phyloP scores from a whole-genome alignment of 2,797 vertebrate genomes.

The Eulemur coronatus region DNA sequence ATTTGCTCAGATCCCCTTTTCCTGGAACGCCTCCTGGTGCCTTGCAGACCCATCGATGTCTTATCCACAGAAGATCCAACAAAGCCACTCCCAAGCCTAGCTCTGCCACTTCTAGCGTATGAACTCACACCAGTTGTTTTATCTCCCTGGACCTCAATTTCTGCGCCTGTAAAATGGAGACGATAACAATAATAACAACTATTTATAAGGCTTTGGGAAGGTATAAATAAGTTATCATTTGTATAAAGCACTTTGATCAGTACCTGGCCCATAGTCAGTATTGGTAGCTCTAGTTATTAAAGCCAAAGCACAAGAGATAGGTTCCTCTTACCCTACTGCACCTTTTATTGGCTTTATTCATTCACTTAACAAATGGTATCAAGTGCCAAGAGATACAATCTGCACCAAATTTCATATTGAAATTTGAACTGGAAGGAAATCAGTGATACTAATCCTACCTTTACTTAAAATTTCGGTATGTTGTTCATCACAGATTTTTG shows the following conservation, averaged over 20 bases:
- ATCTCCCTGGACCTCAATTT: background rate
- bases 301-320: background rate
- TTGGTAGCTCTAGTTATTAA: background rate
- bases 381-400: background rate
- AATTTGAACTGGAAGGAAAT: background rate
- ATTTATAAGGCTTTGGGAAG: background rate
- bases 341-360: background rate
- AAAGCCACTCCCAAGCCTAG: background rate
- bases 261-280: background rate
- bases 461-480: background rate
- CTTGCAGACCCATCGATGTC: background rate
- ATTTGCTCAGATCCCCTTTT: slow-evolving; percentile 46
- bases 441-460: background rate
- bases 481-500: background rate
- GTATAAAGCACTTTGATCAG: background rate
- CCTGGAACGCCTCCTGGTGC: background rate
- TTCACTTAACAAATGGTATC: background rate
- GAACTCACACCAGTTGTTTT: background rate
- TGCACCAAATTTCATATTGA: background rate
- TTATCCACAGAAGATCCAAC: background rate
- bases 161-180: background rate
- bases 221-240: background rate
- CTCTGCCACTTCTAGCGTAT: background rate
- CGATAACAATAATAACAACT: background rate
- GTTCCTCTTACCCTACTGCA: background rate